These are phyloP conservation scores for Xiphophorus couchianus DNA, from an alignment of 2,113 vertebrate species.

Conservation along the genomic window DNA sequence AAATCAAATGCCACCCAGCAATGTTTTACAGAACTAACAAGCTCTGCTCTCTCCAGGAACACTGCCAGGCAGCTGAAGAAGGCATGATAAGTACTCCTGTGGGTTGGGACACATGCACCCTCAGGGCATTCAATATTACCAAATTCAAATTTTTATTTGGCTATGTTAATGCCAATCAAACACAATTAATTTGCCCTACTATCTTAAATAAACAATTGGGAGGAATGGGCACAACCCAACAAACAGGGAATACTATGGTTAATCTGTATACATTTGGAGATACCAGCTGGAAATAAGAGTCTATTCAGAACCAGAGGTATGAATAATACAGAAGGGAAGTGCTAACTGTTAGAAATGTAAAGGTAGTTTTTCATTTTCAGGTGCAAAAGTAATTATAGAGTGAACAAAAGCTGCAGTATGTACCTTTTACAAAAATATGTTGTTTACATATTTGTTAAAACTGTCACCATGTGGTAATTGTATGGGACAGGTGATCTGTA, in stretches of 20 bases:
- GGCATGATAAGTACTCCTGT: constrained; percentile 73
- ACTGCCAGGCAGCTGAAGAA: constrained; percentile 66
- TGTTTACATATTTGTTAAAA: too few relatives aligned
- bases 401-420: too few relatives aligned
- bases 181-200: constrained; percentile 61
- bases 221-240: constrained; percentile 1
- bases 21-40: constrained; percentile 64
- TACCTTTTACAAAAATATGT: too few relatives aligned
- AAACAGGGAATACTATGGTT: background rate
- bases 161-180: constrained; percentile 77
- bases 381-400: background rate
- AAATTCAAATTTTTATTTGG: constrained; percentile 74
- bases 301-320: background rate
- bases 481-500: too few relatives aligned
- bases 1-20: constrained; percentile 59
- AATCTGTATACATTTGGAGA: constrained; percentile 19
- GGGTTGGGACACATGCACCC: constrained; percentile 69
- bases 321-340: background rate
- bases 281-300: background rate
- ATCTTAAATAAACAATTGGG: constrained; percentile 54
- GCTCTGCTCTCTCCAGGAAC: constrained; percentile 52
- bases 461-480: too few relatives aligned
- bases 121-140: constrained; percentile 63
- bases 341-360: background rate
- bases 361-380: background rate